Evolutionary conservation across 2,797 vertebrate genomes (phyloP), one percentile per base, ranked within the genome.

Genomic region (Gymnodraco acuticeps): DNA sequence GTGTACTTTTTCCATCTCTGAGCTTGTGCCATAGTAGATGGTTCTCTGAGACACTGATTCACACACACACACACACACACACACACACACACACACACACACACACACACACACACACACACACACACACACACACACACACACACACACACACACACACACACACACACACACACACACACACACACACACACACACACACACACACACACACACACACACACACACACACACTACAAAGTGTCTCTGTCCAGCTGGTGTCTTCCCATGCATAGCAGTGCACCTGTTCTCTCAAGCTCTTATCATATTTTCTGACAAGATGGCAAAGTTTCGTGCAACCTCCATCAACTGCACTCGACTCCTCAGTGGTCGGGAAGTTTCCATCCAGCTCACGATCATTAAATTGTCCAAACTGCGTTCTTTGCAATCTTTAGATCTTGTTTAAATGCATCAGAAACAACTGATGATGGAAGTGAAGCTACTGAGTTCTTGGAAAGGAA

Each of bases 271-370:
- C 77, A 80, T 66, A 73, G 62, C 75, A 61, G n/a, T 46, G 77
- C 80, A 85, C 83, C 84, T 87, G 83, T 70, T 82, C 80, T 48
- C 46, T 42, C 31, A 47, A 78, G 42, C 54, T 72, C 27, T 5
- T 75, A 86, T 78, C 19, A 68, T 70, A 23, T 70, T 80, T 67
- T 46, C 50, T 79, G 74, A 73, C 27, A 73, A 76, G 74, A 62
- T 67, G 77, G 48, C 19, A 19, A 73, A 68, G 14, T 54, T 77
- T 51, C n/a, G 10, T 47, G 42, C 19, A 51, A 48, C 42, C 62
- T 66, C 19, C 43, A 38, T 55, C 54, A 31, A 23, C 52, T 61
- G 15, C 42, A 45, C 27, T 13, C 43, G 5, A 61, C 67, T 48
- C 54, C 38, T 64, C 15, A 17, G 15, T 1, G 15, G 23, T 19